Evolutionary conservation across 2,888 invertebrate species (phyloP), one percentile per base, ranked within the genome.

Genomic region (Tiphia femorata): DNA sequence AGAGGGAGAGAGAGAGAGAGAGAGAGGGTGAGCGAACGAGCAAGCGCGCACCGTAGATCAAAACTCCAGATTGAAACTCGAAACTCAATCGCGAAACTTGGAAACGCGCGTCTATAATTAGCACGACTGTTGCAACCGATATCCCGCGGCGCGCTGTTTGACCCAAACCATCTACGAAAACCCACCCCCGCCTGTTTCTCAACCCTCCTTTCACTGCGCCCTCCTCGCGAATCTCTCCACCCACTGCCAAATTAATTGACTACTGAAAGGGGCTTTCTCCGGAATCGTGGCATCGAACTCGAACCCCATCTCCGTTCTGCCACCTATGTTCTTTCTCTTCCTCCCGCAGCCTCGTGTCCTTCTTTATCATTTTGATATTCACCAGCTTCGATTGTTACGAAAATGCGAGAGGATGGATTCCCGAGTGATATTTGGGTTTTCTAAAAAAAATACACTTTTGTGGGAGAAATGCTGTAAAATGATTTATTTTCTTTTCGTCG

Each of bases 1-100:
- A 25, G 25, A 25, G 25, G 8, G 25, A 25, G 25, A 25, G 25
- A 25, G 25, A 25, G 8, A 8, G 25, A 25, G 25, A 25, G 25
- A 25, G 8, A 25, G 25, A 25, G 8, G 8, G n/a, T n/a, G n/a
- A n/a, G n/a, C n/a, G n/a, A n/a, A n/a, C 33, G 35, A 4, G 16
- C 4, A 2, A 10, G 30, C 12, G 40, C 14, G 51, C 51, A 54
- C 25, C 52, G 44, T 5, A 46, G 56, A 54, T 66, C 58, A 49
- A 56, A 51, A 58, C 58, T 49, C n/a, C 44, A 62, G 62, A 58
- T 58, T 50, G 50, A 40, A 43, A 43, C 41, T 44, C 38, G 60
- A 66, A 67, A 66, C 59, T 63, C 62, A 49, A 63, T 63, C 52
- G 55, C 35, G 27, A 67, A n/a, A 67, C 55, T 66, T 63, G 49